A percentile compares a stretch with the other conserved stretches of the same genome.
Conservation (phyloP, 2,797 vertebrate genomes). For the Zalophus californianus region DNA sequence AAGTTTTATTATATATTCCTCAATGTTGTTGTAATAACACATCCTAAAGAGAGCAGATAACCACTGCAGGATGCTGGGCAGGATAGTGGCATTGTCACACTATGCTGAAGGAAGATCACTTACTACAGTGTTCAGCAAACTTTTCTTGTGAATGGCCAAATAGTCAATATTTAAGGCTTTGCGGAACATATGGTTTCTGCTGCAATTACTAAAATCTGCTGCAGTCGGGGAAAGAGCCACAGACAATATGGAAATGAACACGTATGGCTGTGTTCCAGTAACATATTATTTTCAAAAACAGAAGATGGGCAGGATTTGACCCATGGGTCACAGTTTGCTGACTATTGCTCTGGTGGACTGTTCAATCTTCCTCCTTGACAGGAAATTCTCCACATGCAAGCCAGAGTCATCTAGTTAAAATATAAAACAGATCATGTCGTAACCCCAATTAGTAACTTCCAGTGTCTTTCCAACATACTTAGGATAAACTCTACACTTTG, state of each 20-base stretch:
- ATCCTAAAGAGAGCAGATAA: not conserved
- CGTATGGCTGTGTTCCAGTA: not conserved
- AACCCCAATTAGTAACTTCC: not conserved
- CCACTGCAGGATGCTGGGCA: not conserved
- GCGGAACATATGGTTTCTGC: not conserved
- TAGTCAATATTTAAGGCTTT: not conserved
- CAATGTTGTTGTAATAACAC: not conserved
- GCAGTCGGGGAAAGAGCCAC: not conserved
- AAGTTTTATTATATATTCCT: not conserved
- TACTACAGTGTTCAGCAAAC: not conserved
- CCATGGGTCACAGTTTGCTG: not conserved
- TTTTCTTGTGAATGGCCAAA: not conserved
- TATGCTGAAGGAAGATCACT: not conserved
- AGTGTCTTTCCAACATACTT: not conserved
- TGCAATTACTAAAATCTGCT: not conserved
- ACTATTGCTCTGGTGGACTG: not conserved
- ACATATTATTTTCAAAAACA: constrained; percentile 38
- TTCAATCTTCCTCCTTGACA: not conserved
- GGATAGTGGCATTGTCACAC: not conserved
- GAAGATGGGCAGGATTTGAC: not conserved
- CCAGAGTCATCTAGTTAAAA: not conserved
- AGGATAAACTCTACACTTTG: not conserved
- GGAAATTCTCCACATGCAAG: not conserved
- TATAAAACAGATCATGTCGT: not conserved
- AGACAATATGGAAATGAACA: not conserved